These are phyloP conservation scores for Lonchura striata DNA, from an alignment of 2,113 vertebrate genomes.

Conservation along the genomic window DNA sequence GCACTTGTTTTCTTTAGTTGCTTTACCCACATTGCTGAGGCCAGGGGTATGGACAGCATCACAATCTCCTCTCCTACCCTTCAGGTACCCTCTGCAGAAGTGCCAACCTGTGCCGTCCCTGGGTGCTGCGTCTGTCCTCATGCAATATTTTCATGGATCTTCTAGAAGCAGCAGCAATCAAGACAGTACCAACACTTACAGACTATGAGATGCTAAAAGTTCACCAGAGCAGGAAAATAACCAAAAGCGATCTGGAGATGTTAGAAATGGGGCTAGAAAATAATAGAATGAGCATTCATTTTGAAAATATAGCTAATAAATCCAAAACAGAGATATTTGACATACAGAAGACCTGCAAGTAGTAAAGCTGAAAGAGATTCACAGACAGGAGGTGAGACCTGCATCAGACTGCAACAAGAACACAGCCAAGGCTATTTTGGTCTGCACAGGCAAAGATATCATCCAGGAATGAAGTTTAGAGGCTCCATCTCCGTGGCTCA, in stretches of 20 bases:
- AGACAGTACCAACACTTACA: neutral
- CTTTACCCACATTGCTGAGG: neutral
- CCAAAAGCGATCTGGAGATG: neutral
- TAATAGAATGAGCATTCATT: neutral
- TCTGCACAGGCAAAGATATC: neutral
- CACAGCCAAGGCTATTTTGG: neutral
- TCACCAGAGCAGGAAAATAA: neutral
- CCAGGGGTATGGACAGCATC: neutral
- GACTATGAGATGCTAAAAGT: neutral
- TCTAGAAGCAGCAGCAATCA: neutral
- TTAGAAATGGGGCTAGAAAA: neutral
- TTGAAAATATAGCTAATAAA: constrained; percentile 12
- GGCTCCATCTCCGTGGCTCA: neutral
- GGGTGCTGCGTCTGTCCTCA: neutral
- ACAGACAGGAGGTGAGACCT: neutral
- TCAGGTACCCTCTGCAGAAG: neutral
- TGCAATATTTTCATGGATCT: neutral
- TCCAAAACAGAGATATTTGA: neutral
- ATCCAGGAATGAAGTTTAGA: constrained; percentile 2
- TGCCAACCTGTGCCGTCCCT: neutral
- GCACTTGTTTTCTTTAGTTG: neutral
- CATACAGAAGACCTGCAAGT: neutral
- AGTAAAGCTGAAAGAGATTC: constrained; percentile 9
- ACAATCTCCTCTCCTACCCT: neutral
- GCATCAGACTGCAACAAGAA: neutral